These are phyloP conservation scores for Gasteruption jaculator DNA, from an alignment of 2,888 invertebrate genomes.

Conservation along the genomic window DNA sequence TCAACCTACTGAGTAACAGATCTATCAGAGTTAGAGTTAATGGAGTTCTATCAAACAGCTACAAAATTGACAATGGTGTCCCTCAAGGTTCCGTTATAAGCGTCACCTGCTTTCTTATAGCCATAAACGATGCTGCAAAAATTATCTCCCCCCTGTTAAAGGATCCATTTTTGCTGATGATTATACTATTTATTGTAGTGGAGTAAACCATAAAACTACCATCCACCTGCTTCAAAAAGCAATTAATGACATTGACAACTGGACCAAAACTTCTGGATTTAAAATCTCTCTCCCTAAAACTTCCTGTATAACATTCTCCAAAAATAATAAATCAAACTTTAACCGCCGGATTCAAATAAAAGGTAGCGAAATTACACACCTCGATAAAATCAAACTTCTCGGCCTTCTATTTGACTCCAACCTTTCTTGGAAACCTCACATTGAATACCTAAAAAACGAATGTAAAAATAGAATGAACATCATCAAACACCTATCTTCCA, in stretches of 20 bases:
- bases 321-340: not conserved
- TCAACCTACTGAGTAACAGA: constrained; percentile 5
- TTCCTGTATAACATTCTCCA: constrained; percentile 1
- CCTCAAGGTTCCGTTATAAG: constrained; percentile 7
- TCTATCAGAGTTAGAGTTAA: constrained; percentile 1
- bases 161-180: constrained; percentile 10
- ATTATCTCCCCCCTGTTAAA: not conserved
- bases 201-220: not conserved
- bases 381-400: constrained; percentile 4
- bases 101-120: constrained; percentile 8
- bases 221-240: not conserved
- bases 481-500: no score
- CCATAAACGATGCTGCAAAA: not conserved
- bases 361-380: constrained; percentile 2
- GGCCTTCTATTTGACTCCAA: constrained; percentile 13
- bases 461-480: constrained; percentile 4
- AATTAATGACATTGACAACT: constrained; percentile 1
- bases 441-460: constrained; percentile 5
- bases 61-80: constrained; percentile 3
- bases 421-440: constrained; percentile 16
- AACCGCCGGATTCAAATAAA: not conserved
- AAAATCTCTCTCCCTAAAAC: constrained; percentile 10
- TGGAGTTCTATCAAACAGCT: not conserved
- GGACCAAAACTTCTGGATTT: constrained; percentile 1
- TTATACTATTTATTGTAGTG: constrained; percentile 3